Base-by-base conservation (phyloP, 2,113 vertebrate species). In the Cervus canadensis region DNA sequence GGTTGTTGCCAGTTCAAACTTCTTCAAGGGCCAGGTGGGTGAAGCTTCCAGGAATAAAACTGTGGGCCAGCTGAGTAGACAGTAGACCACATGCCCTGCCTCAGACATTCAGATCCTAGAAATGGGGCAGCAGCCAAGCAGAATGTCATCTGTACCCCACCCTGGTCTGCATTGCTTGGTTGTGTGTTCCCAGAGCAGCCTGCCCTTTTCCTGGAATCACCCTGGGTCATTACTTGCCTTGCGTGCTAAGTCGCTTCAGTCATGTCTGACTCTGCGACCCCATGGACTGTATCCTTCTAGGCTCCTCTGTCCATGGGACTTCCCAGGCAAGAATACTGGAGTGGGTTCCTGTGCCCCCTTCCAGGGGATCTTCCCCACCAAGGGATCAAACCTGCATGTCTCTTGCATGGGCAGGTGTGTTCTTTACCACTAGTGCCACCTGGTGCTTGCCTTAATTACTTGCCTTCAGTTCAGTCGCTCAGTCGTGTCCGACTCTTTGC, bases 321-420 rank as follows among this genome's bases (percentile, higher is more conserved):
- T 19, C 40, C 67, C 67, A 74, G 67, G 67, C 67, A 74, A 40
- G 67, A 40, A 40, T 40, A 74, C 67, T 74, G 10, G 67, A 13
- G 67, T 40, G 36, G 36, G 36, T 40, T 74, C 36, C 21, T 40
- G 40, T 76, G 12, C 23, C 71, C 36, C 43, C 71, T 12, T 43
- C 23, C 36, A 76, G 12, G 23, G 36, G 12, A 43, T 76, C 36
- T 76, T 76, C 23, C 36, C 3, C 25, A 28, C 25, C 59, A 26
- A 2, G 0, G 23, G 21, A 43, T 74, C 21, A 0, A 76, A 76
- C 71, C 71, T 2, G 0, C 40, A 4, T 40, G 40, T 40, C 40
- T 40, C 40, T 40, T 40, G 40, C 40, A 40, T 40, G 40, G 40
- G 40, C 40, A 40, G 40, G 40, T 40, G 40, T 4, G 40, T 40